Percentiles rank a stretch among this genome's conserved stretches.
Conservation (phyloP, 2,888 invertebrate species). For the Hypomecis punctinalis region DNA sequence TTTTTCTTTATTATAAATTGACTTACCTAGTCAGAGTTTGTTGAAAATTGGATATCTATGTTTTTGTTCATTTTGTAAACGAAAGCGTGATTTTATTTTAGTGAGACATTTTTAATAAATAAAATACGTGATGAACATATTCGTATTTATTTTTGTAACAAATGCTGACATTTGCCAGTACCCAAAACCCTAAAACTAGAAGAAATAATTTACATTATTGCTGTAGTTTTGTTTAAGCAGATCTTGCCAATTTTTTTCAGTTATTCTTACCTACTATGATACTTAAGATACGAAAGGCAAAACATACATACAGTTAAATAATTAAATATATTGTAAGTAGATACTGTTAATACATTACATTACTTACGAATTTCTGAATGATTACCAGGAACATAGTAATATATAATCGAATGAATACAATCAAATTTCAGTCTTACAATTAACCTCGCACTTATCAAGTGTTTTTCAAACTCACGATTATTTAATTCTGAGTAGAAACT, state of each 20-base stretch:
- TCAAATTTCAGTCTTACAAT: constrained; percentile 29
- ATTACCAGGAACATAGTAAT: constrained; percentile 7
- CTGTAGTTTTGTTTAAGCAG: not conserved
- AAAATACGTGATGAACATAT: constrained; percentile 57
- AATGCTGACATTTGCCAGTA: constrained; percentile 34
- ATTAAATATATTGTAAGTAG: too few relatives aligned
- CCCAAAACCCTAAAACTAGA: constrained; percentile 44
- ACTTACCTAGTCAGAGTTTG: constrained; percentile 73
- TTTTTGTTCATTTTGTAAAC: constrained; percentile 55
- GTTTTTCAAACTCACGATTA: not conserved
- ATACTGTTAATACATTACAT: not conserved
- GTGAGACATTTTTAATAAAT: constrained; percentile 71
- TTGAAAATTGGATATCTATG: constrained; percentile 48
- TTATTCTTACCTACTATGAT: not conserved
- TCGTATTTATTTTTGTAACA: constrained; percentile 45
- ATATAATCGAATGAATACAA: not conserved
- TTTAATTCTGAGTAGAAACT: not conserved
- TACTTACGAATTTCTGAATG: not conserved
- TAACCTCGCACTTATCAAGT: not conserved
- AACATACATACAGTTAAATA: not conserved
- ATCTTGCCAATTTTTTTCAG: not conserved
- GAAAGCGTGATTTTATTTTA: constrained; percentile 74
- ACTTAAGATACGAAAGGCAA: not conserved
- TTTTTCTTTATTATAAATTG: constrained; percentile 38
- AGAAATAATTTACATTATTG: constrained; percentile 35